Evolutionary conservation across 2,797 vertebrate genomes (phyloP).

Genomic region (Natrix natrix): DNA sequence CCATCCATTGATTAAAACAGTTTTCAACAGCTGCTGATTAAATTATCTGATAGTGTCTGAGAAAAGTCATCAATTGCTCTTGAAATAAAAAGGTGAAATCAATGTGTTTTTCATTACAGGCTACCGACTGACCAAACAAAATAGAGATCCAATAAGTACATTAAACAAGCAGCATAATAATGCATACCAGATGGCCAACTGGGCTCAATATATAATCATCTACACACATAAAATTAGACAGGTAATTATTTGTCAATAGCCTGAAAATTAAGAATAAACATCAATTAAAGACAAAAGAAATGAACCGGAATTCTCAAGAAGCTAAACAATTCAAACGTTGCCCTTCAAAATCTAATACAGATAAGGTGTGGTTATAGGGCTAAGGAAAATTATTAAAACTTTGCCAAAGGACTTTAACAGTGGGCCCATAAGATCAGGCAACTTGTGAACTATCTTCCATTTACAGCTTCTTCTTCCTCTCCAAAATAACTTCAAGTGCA

Average conservation of each 20-base stretch:
- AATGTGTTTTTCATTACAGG: constrained; percentile 52
- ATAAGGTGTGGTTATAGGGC: not conserved
- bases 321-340: not conserved
- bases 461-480: not conserved
- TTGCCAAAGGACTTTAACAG: not conserved
- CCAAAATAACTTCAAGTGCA: not conserved
- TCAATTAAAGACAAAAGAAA: not conserved
- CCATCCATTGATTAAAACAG: constrained; percentile 62
- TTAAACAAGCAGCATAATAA: constrained; percentile 41
- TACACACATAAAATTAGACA: constrained; percentile 25
- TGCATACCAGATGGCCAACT: constrained; percentile 35
- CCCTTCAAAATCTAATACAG: not conserved
- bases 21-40: constrained; percentile 47
- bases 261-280: not conserved
- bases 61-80: constrained; percentile 39
- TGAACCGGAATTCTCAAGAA: not conserved
- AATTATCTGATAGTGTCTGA: constrained; percentile 57
- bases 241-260: not conserved
- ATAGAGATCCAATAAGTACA: constrained; percentile 52
- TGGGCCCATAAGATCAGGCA: not conserved
- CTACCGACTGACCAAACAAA: constrained; percentile 55
- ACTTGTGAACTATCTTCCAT: not conserved
- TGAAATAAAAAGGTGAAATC: constrained; percentile 61
- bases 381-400: not conserved
- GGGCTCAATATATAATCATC: constrained; percentile 40